Conservation (phyloP, 2,113 vertebrate genomes). For the Orthonyx spaldingii region DNA sequence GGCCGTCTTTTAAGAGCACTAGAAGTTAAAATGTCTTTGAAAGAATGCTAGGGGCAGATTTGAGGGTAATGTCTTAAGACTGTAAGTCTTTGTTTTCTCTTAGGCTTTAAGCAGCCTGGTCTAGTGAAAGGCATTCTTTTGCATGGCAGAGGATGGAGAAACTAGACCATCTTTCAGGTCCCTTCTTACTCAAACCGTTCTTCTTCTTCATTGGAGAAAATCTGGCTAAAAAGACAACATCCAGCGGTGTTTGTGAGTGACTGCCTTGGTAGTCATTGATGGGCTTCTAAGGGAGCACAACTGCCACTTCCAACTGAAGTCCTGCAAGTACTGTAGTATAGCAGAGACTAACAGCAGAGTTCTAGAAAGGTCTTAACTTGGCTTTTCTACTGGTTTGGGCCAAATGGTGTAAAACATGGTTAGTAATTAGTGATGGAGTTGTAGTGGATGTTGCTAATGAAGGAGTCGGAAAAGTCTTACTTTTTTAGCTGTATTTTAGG, state of each 20-base stretch:
- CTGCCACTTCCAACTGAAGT: not conserved
- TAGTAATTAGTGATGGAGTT: not conserved
- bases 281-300: not conserved
- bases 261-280: not conserved
- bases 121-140: not conserved
- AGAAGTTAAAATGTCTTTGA: not conserved
- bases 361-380: not conserved
- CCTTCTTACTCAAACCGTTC: not conserved
- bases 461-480: not conserved
- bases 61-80: not conserved
- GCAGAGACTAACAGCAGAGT: not conserved
- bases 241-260: not conserved
- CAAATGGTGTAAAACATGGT: not conserved
- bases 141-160: not conserved
- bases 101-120: not conserved
- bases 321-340: not conserved
- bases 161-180: not conserved
- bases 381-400: not conserved
- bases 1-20: not conserved
- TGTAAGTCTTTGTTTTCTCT: not conserved
- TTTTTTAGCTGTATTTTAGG: not conserved
- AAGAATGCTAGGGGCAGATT: not conserved
- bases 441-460: not conserved
- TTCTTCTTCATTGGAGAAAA: not conserved
- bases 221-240: not conserved